A percentile compares a stretch with the other conserved stretches of the same genome.
These are phyloP conservation scores for Lithophane socia DNA, from an alignment of 2,888 invertebrate species.

Conservation along the genomic window DNA sequence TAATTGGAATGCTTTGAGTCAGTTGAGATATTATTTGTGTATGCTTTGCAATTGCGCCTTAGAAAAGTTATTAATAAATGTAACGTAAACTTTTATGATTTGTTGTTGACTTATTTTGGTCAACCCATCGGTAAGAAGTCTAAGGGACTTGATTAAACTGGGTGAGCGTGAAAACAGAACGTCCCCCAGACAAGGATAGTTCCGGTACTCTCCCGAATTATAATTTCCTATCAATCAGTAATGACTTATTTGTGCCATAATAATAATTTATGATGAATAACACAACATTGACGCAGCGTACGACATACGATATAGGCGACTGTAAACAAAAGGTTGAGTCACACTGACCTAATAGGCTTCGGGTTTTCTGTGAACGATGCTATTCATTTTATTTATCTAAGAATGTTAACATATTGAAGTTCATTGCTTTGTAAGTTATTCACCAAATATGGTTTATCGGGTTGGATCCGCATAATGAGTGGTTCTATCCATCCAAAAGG, in stretches of 20 bases:
- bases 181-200: neutral
- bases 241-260: conserved; percentile 83
- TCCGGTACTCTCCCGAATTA: conserved; percentile 18
- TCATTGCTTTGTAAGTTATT: conserved; percentile 49
- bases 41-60: neutral
- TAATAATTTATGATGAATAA: conserved; percentile 70
- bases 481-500: neutral
- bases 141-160: neutral
- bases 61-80: neutral
- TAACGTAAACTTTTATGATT: neutral
- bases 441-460: conserved; percentile 34
- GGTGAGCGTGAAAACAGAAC: neutral
- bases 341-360: conserved; percentile 71
- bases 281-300: conserved; percentile 64
- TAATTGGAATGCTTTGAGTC: neutral
- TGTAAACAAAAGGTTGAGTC: conserved; percentile 78
- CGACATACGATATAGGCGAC: conserved; percentile 62
- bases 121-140: neutral
- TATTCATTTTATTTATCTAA: conserved; percentile 66
- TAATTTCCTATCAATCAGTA: conserved; percentile 32
- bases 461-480: conserved; percentile 1
- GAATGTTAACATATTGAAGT: conserved; percentile 58
- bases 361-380: conserved; percentile 66
- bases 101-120: neutral
- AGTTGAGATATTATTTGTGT: neutral